Base-by-base conservation (phyloP, 2,113 vertebrate genomes). In the Tinamus guttatus region DNA sequence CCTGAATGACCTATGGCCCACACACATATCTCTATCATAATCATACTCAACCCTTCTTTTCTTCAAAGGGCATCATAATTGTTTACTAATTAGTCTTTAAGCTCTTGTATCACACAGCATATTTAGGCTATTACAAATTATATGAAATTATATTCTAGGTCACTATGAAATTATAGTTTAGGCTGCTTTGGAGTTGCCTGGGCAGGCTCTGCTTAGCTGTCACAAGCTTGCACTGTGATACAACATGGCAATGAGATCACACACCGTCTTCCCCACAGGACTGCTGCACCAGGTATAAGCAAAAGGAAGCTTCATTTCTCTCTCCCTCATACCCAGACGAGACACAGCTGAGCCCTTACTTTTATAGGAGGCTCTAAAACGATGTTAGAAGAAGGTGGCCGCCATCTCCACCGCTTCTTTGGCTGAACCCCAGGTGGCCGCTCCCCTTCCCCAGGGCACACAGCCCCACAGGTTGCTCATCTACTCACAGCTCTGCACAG, bases 51-150 rank as follows among this genome's bases (percentile, higher is more conserved):
- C 11, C 13, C 32, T 91, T 70, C 83, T 74, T 56, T 69, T 96
- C 93, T 95, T 96, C 94, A 95, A 97, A 97, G 95, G 13, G 13
- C 76, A 64, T 88, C 71, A 28, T 89, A 94, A 93, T 83, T 90
- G 86, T 97, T 96, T 96, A 85, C 92, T 94, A 96, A 97, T 97
- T 96, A 93, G 91, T 90, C 87, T 73, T 73, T 85, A 85, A 80
- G 56, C 20, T 87, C 54, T 83, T 82, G n/a, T 90, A 93, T 92
- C 87, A 94, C 13, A 8, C 74, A 93, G 81, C 81, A 52, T 13
- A 65, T 85, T 94, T 89, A 60, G 59, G 73, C 69, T 82, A 87
- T 81, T 82, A 71, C 90, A 97, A 97, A 93, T 30, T 17, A 49
- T 24, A 49, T 60, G 32, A 76, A 96, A 67, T 17, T 17, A 69